Conservation (phyloP, 1,140 invertebrate species). For the Philotrypesis tridentata region DNA sequence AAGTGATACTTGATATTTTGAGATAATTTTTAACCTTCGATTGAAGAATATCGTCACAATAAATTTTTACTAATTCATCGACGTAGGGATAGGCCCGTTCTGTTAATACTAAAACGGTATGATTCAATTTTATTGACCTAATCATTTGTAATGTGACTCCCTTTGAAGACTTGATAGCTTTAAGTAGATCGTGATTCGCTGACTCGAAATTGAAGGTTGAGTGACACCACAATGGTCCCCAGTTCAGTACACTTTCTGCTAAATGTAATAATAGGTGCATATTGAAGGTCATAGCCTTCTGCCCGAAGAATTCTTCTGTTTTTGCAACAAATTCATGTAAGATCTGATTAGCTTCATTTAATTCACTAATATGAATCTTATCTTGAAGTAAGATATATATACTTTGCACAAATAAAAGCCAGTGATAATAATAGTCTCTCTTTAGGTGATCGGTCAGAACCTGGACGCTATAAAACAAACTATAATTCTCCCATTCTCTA, state of each 20-base stretch:
- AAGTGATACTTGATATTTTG: not conserved
- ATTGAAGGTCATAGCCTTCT: not conserved
- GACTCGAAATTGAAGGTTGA: not conserved
- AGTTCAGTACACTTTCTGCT: not conserved
- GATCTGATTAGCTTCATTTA: conserved; percentile 4
- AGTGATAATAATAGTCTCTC: not conserved
- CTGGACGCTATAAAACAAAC: too few species aligned
- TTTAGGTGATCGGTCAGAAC: too few species aligned
- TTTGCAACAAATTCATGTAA: conserved; percentile 6
- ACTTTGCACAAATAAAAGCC: conserved; percentile 6
- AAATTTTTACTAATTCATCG: not conserved
- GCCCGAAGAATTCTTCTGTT: not conserved
- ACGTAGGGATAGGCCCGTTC: not conserved
- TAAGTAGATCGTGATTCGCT: not conserved
- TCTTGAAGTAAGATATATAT: not conserved
- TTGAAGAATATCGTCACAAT: not conserved
- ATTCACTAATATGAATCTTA: not conserved
- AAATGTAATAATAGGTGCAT: not conserved
- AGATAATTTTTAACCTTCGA: not conserved
- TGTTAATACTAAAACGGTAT: not conserved
- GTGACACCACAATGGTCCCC: not conserved
- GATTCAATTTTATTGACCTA: not conserved
- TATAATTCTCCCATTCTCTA: too few species aligned
- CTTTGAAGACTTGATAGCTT: not conserved
- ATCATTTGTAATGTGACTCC: not conserved